These are phyloP conservation scores for Ricordea florida DNA, from an alignment of 92 coral and sea anemone species.

Conservation along the genomic window DNA sequence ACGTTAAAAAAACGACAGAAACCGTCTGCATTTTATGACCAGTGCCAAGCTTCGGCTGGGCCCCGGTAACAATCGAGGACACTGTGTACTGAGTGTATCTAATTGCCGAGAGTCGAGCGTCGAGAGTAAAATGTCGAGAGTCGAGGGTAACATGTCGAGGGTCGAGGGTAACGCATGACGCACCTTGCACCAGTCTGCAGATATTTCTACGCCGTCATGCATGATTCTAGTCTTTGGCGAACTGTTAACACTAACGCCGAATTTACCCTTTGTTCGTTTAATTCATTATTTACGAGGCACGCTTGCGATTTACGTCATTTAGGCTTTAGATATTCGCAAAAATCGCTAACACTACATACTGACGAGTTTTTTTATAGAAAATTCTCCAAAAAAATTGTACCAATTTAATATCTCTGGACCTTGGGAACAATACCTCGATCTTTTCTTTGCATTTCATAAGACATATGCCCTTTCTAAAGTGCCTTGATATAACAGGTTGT, in stretches of 20 bases:
- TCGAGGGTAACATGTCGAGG: conserved; percentile 40
- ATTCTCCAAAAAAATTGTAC: conserved; percentile 18
- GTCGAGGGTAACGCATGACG: conserved; percentile 52
- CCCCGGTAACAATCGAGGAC: no score
- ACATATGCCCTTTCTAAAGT: conserved; percentile 5
- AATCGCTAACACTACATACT: conserved; percentile 15
- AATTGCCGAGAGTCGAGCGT: conserved; percentile 34
- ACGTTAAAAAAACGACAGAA: no score
- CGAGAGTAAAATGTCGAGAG: conserved; percentile 26
- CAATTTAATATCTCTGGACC: no score
- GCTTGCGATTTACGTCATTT: conserved; percentile 16
- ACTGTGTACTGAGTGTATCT: no score
- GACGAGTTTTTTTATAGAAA: conserved; percentile 28
- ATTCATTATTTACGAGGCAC: conserved; percentile 5
- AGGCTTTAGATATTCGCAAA: conserved; percentile 28
- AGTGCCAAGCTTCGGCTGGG: no score
- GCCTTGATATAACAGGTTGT: conserved; percentile 45
- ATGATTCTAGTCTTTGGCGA: conserved; percentile 52
- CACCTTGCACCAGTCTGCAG: conserved; percentile 57
- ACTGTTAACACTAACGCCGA: conserved; percentile 29
- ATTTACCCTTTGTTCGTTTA: conserved; percentile 25
- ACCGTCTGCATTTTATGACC: no score
- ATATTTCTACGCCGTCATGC: conserved; percentile 39
- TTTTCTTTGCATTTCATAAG: conserved; percentile 33
- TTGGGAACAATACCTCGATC: no score